Evolutionary conservation across 2,113 vertebrate species (phyloP), one percentile per base, ranked within the genome.

Genomic region (Neopipo cinnamomea): DNA sequence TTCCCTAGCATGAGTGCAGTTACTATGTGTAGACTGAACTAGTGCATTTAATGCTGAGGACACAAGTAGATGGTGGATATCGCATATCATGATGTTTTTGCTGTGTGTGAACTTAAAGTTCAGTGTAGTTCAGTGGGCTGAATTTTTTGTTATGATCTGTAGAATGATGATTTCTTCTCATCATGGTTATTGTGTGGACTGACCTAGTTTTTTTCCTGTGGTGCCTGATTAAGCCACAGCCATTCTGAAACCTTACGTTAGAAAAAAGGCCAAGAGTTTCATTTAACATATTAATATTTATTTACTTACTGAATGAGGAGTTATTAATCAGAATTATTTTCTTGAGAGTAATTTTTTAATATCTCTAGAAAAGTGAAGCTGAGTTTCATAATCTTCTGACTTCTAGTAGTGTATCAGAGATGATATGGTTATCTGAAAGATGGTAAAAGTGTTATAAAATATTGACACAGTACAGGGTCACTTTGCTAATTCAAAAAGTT

Each of bases 61-160:
- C 27, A 52, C 28, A 31, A n/a, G 21, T 41, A 53, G 55, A 9
- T 28, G 42, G 14, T 67, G 42, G 4, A 67, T 67, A 30, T 59
- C 9, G 2, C 0, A 0, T 31, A 16, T 13, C 24, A 33, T 65
- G 46, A 52, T 44, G 20, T 66, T 56, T 67, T 55, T 74, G 33
- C 12, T 88, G 14, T 67, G 41, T 42, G 42, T 75, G 25, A 71
- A 24, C 24, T 3, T 41, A 15, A 62, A 81, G 31, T 74, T 75
- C 31, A 35, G 7, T 1, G 1, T 67, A 31, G 31, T 68, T 86
- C 41, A 70, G 2, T 12, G 16, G 18, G 10, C 30, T 68, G 27
- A 55, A 12, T 23, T 55, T 55, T 46, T 78, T 89, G 5, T 46
- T 55, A 11, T 85, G 27, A 52, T 39, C 13, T 78, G 1, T 85